Evolutionary conservation across 2,113 vertebrate genomes (phyloP).

Genomic region (Seriola rivoliana): DNA sequence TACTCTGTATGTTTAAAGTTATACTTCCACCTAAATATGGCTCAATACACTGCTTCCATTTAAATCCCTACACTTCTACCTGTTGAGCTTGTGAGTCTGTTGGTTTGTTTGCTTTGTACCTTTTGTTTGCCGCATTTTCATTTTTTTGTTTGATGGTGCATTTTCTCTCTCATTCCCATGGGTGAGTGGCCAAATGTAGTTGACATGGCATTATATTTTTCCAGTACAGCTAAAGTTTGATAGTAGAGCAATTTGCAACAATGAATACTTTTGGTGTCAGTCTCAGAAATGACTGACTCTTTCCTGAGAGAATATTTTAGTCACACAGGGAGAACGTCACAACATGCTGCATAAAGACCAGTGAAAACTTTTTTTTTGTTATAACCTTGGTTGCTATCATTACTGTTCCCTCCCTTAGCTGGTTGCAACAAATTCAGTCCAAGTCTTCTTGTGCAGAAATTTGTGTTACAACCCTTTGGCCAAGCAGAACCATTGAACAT

Average conservation of each 20-base stretch:
- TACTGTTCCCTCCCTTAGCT: neutral
- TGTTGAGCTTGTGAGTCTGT: neutral
- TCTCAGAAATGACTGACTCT: neutral
- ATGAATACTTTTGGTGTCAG: conserved; percentile 8
- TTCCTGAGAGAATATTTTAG: conserved; percentile 7
- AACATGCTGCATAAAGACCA: conserved; percentile 4
- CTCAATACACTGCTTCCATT: too few species aligned
- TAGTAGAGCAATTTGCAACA: neutral
- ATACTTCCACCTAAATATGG: too few species aligned
- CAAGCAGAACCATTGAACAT: conserved; percentile 37
- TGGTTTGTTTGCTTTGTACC: neutral
- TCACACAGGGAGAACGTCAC: neutral
- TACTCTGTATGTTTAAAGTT: too few species aligned
- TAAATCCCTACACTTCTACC: neutral
- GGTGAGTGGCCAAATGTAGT: neutral
- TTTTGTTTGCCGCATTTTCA: neutral
- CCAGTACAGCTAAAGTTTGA: neutral
- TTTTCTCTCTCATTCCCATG: neutral
- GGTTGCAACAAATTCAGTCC: neutral
- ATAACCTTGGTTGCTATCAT: neutral
- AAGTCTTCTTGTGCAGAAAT: conserved; percentile 23
- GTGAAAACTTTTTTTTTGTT: neutral
- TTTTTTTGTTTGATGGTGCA: neutral
- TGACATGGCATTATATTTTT: neutral
- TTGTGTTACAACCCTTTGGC: conserved; percentile 13